A percentile compares a stretch with the other conserved stretches of the same genome.
Evolutionary conservation across 2,797 vertebrate genomes (phyloP).

Genomic region (Todus mexicanus): DNA sequence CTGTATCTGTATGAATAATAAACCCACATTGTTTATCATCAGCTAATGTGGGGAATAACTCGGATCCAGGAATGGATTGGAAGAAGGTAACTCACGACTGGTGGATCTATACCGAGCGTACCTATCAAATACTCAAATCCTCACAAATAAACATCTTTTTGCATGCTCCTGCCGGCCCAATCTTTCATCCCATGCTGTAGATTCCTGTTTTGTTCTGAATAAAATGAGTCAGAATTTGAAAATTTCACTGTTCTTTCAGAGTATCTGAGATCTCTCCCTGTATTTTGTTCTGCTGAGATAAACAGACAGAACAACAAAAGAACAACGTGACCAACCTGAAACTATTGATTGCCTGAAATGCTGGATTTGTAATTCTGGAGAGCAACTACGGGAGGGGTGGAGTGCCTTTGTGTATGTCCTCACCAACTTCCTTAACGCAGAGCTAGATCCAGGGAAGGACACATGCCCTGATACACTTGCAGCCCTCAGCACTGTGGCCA

Average conservation of each 20-base stretch:
- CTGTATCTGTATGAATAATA: neutral
- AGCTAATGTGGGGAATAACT: neutral
- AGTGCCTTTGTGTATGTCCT: neutral
- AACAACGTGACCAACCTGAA: neutral
- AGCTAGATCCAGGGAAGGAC: neutral
- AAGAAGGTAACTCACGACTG: neutral
- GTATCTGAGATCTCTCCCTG: accelerated
- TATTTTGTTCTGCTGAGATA: neutral
- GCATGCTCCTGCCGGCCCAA: neutral
- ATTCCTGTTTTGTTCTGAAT: neutral
- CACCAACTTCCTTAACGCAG: accelerated
- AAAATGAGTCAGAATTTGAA: neutral
- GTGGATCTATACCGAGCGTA: neutral
- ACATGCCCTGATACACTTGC: accelerated
- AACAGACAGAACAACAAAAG: neutral
- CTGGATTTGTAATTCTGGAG: neutral
- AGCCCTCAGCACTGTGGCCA: neutral
- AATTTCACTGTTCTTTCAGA: neutral
- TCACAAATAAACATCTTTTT: neutral
- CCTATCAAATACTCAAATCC: neutral
- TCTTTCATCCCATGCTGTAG: neutral
- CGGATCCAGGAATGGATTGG: neutral
- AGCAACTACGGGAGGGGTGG: neutral
- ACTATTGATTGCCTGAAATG: neutral
- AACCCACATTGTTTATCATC: neutral